Evolutionary conservation across 2,888 invertebrate species (phyloP).

Genomic region (Eumerus sabulonum): DNA sequence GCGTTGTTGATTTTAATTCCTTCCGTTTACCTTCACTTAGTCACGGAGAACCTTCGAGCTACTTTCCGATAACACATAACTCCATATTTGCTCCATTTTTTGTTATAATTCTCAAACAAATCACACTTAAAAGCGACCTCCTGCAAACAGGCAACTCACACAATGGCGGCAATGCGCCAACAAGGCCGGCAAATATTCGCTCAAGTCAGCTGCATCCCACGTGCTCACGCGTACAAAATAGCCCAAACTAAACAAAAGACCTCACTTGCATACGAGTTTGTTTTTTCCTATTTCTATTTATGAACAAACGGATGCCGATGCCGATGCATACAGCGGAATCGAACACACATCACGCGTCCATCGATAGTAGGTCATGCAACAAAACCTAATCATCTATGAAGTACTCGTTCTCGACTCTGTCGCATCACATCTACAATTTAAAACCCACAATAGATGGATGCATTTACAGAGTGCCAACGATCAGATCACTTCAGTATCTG

Average conservation of each 20-base stretch:
- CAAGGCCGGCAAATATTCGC: slow-evolving; percentile 24
- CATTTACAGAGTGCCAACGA: slow-evolving; percentile 21
- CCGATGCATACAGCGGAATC: not conserved
- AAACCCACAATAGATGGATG: not conserved
- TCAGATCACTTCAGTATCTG: slow-evolving; percentile 34
- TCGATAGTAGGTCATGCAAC: slow-evolving; percentile 58
- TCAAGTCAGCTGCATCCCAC: slow-evolving; percentile 55
- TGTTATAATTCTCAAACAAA: slow-evolving; percentile 43
- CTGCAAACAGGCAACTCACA: not conserved
- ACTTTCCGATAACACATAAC: no score
- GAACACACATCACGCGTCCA: slow-evolving; percentile 21
- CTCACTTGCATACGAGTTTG: no score
- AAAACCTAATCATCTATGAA: slow-evolving; percentile 58
- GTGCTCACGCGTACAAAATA: slow-evolving; percentile 37
- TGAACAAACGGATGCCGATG: no score
- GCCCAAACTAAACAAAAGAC: no score
- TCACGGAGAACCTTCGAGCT: no score
- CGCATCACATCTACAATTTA: slow-evolving; percentile 13
- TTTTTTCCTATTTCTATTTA: no score
- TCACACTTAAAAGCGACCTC: slow-evolving; percentile 47
- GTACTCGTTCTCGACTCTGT: slow-evolving; percentile 28
- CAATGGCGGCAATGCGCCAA: slow-evolving; percentile 19
- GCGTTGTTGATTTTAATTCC: no score
- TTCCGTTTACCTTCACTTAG: no score
- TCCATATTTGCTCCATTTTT: no score